Evolutionary conservation across 2,888 invertebrate species (phyloP), one percentile per base, ranked within the genome.

Genomic region (Bruchidius siliquastri): DNA sequence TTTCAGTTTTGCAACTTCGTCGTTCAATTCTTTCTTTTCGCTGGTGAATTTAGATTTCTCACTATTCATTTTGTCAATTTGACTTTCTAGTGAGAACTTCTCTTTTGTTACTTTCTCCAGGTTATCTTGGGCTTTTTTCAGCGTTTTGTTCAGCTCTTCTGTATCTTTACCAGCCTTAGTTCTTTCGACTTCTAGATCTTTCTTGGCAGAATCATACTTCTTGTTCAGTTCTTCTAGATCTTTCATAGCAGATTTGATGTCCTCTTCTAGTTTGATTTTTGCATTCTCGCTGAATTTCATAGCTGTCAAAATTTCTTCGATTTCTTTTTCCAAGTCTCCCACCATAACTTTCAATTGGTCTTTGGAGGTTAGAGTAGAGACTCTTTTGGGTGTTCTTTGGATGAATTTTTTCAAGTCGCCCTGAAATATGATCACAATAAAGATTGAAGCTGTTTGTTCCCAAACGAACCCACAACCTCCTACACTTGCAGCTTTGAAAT

Each of bases 311-410:
- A 91, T 87, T 86, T 92, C 91, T 91, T 93, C 92, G 78, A 96
- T 93, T 89, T 97, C 96, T 82, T 91, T 93, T 86, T 96, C 96
- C 79, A 96, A 88, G 78, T 97, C 96, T 74, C 94, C 93, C 0
- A 96, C 92, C 92, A 95, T 94, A 81, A 91, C 94, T 81, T 93
- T 94, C 81, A 96, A 87, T 85, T 93, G 92, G 71, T 92, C 83
- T 86, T 93, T 93, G 0, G 93, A 91, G 30, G 92, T 92, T 72
- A 91, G 86, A 81, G 94, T 94, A 8, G 92, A 92, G 10, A 92
- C 89, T 81, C 92, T 92, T 82, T 94, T 94, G 2, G 93, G 90
- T n/a, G 90, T 90, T 79, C 94, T 89, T 81, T 92, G 92, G 10
- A 90, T 90, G 22, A 94, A 86, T 80, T 91, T 91, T 71, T 90